phyloP scores from a whole-genome alignment of 2,888 invertebrate genomes.

The Apotomis capreana region DNA sequence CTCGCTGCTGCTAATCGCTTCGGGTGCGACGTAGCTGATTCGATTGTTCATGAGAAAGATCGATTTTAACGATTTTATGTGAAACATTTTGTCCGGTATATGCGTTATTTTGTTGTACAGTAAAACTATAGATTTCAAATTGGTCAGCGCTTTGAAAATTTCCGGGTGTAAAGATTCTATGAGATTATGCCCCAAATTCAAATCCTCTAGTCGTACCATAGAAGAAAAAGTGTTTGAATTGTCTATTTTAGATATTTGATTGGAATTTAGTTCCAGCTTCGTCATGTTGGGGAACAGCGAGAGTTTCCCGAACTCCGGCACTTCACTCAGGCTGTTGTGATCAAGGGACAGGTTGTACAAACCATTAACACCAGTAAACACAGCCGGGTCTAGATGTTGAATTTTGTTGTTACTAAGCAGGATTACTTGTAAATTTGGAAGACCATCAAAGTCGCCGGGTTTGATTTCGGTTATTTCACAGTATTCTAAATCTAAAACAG shows the following conservation, averaged over 20 bases:
- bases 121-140: background rate
- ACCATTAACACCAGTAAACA: background rate
- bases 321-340: background rate
- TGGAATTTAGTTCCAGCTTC: background rate
- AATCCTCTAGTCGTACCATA: background rate
- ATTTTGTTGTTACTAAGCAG: background rate
- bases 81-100: background rate
- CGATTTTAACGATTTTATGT: background rate
- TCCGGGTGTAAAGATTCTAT: background rate
- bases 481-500: too few relatives aligned
- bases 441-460: constrained; percentile 3
- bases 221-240: background rate
- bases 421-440: background rate
- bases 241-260: constrained; percentile 3
- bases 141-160: background rate
- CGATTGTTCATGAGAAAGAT: background rate
- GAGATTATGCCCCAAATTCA: background rate
- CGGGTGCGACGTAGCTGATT: background rate
- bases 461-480: background rate
- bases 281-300: constrained; percentile 14
- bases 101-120: background rate
- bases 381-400: background rate
- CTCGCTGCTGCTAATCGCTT: background rate
- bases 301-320: background rate
- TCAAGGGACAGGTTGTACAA: background rate